Evolutionary conservation across 2,888 invertebrate genomes (phyloP), one percentile per base, ranked within the genome.

Genomic region (Meliscaeva auricollis): DNA sequence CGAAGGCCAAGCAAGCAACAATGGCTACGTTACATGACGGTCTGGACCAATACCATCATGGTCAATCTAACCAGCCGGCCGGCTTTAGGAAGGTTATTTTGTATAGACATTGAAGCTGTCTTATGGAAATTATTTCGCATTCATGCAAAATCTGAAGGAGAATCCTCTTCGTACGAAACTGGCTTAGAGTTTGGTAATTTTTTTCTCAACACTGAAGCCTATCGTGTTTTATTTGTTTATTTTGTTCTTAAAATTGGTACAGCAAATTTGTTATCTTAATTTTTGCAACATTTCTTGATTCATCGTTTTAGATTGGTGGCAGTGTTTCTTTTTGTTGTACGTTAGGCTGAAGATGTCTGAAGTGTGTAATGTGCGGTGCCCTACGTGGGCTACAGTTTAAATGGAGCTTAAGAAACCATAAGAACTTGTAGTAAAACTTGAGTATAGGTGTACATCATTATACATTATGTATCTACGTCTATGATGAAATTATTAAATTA

Each of bases 221-320:
- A 75, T 85, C 81, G 20, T 54, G 13, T 76, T 81, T 81, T 81
- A 77, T 81, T 76, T 77, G 81, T 73, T 81, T 81, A 73, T 81
- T 85, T 85, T 85, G 81, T 81, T 73, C 81, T 77, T 38, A 35
- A 76, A 85, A 75, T 72, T 85, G 76, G 38, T 79, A 72, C 87
- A 82, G 75, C 79, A 83, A 87, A 83, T 83, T 83, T 83, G 74
- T 87, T 87, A 87, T 87, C 87, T 87, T 80, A 81, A 87, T 87
- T 87, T 84, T 87, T 79, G 87, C 80, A 69, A 72, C 81, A 81
- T 75, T 78, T 84, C 84, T 81, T 81, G 84, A 81, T 87, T 79
- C 87, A 84, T 79, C 84, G 80, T 79, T 87, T 87, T 81, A 83
- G 87, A 87, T 87, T 72, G 72, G 60, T 30, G 44, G 13, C 60